Base-by-base conservation (phyloP, 2,888 invertebrate genomes). In the Eugnorisma glareosa region DNA sequence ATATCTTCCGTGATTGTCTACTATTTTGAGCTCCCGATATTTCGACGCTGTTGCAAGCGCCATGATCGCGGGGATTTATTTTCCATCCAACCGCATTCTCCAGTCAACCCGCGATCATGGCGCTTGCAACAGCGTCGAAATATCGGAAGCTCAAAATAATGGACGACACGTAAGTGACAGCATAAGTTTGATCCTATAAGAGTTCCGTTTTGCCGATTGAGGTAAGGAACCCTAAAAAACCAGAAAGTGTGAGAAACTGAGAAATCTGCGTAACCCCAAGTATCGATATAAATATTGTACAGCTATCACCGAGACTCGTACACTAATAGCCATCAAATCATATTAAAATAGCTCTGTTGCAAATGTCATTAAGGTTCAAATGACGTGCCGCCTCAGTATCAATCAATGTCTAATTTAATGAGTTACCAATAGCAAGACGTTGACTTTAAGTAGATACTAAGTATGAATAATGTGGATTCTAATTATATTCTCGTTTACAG, bases 331-430 rank as follows among this genome's bases (percentile, higher is more conserved):
- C 54, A 72, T 74, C 59, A 69, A 83, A 64, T 64, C 8, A 67
- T 83, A 75, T 85, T 75, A 83, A 68, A 83, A 83, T 78, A 73
- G 59, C 79, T 64, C 43, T 45, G 74, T 78, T 78, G 86, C 79
- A 86, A 74, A 54, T 73, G 66, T 73, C 74, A 69, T 86, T 86
- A 83, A 61, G 72, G 79, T 78, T 86, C 79, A 86, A 74, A 66
- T 86, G 75, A 61, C 24, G 35, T 48, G 71, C 68, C 51, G 84
- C 74, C 51, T 77, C 67, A 28, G 57, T 84, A 86, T 84, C 84
- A 86, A 84, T 84, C 84, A 84, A 86, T 75, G 73, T 84, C 84
- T 84, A 75, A 84, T 83, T 75, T 61, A 70, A 83, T 83, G 63
- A 72, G 70, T 75, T 84, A 75, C 70, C 63, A 73, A 79, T 79